These are phyloP conservation scores for Timema podura DNA, from an alignment of 2,888 invertebrate genomes.

Conservation along the genomic window DNA sequence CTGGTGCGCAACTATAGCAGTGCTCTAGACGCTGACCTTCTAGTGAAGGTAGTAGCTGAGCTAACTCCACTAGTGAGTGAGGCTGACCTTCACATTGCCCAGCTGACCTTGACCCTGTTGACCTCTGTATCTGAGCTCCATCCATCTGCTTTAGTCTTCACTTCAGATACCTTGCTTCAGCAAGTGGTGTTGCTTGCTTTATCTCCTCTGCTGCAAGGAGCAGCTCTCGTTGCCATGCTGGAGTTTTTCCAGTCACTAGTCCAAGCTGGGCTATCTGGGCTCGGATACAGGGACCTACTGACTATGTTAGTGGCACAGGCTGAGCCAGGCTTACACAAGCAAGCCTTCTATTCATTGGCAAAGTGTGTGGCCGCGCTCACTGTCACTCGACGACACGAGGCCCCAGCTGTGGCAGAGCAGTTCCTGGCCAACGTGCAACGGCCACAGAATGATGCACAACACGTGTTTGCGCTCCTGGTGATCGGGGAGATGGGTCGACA, in stretches of 20 bases:
- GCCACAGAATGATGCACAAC: slow-evolving; percentile 70
- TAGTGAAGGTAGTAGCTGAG: slow-evolving; percentile 76
- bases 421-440: slow-evolving; percentile 69
- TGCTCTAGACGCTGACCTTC: slow-evolving; percentile 63
- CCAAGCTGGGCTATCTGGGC: slow-evolving; percentile 70
- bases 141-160: slow-evolving; percentile 70
- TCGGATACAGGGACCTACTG: slow-evolving; percentile 77
- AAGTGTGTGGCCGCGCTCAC: slow-evolving; percentile 95
- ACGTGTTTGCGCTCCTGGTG: slow-evolving; percentile 89
- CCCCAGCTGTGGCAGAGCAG: slow-evolving; percentile 60
- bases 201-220: slow-evolving; percentile 90
- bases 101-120: slow-evolving; percentile 77
- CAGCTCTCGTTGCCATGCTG: slow-evolving; percentile 84
- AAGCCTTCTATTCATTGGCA: slow-evolving; percentile 91
- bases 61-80: slow-evolving; percentile 89
- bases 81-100: slow-evolving; percentile 94
- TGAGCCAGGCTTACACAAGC: slow-evolving; percentile 31
- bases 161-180: slow-evolving; percentile 71
- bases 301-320: slow-evolving; percentile 68
- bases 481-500: slow-evolving; percentile 96
- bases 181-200: slow-evolving; percentile 82
- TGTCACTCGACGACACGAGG: slow-evolving; percentile 69
- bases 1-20: slow-evolving; percentile 83
- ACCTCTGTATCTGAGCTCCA: slow-evolving; percentile 77
- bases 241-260: slow-evolving; percentile 92